Conservation (phyloP, 23 tunicate species). For the Pegea sp. region DNA sequence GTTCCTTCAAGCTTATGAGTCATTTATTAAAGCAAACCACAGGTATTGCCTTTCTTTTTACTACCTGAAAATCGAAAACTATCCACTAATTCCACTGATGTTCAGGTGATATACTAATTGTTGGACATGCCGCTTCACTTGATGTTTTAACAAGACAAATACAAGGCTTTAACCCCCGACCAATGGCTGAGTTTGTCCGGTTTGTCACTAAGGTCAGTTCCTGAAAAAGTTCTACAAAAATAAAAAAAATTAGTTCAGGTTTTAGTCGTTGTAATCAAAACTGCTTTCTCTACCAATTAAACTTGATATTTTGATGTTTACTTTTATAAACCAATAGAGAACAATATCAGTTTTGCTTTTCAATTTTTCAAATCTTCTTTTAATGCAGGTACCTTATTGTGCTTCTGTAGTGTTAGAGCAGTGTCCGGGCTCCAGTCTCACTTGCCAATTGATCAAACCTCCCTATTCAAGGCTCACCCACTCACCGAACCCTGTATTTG, state of each 20-base stretch:
- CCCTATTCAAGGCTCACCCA: conserved; percentile 70
- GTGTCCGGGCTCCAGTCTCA: conserved; percentile 10
- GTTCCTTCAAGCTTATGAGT: conserved; percentile 25
- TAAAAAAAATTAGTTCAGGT: too few species aligned
- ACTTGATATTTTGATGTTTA: too few species aligned
- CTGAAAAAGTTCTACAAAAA: too few species aligned
- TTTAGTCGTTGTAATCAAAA: too few species aligned
- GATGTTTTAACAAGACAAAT: conserved; percentile 71
- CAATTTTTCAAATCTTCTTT: too few species aligned
- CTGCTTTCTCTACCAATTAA: too few species aligned
- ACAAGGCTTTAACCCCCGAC: conserved; percentile 70
- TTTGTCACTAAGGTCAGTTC: conserved; percentile 84
- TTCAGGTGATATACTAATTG: conserved; percentile 64
- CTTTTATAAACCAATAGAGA: too few species aligned
- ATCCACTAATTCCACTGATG: too few species aligned
- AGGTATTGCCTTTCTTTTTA: conserved; percentile 7
- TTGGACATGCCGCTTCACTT: conserved; percentile 72
- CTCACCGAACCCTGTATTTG: conserved; percentile 80
- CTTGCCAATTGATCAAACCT: conserved; percentile 63
- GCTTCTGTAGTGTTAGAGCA: conserved; percentile 74
- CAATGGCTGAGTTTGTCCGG: conserved; percentile 79
- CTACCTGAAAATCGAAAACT: conserved; percentile 1
- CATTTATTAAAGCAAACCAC: conserved; percentile 25
- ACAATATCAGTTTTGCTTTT: too few species aligned
- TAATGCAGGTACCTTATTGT: conserved; percentile 78